phyloP scores from a whole-genome alignment of 2,888 invertebrate species.

The Trichogramma evanescens region DNA sequence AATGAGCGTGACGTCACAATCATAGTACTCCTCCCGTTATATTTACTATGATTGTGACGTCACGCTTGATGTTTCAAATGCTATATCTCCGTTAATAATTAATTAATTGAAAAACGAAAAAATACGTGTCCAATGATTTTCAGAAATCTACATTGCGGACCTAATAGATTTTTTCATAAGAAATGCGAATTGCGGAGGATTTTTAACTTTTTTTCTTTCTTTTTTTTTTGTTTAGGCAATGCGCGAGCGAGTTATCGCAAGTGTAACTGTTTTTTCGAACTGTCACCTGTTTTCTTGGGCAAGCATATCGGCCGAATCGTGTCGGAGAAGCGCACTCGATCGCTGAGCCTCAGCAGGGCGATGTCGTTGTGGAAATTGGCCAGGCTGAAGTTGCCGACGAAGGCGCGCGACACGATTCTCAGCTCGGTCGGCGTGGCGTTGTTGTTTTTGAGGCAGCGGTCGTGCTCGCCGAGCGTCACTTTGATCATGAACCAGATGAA shows the following conservation, averaged over 20 bases:
- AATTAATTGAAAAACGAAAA: too few species aligned
- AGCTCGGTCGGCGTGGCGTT: slow-evolving; percentile 59
- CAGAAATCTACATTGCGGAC: too few species aligned
- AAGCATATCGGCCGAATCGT: slow-evolving; percentile 77
- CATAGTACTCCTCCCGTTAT: too few species aligned
- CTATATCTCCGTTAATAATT: too few species aligned
- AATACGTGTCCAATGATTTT: too few species aligned
- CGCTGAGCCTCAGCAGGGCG: slow-evolving; percentile 72
- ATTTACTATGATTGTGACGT: too few species aligned
- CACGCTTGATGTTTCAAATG: too few species aligned
- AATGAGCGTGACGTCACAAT: too few species aligned
- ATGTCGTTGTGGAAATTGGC: slow-evolving; percentile 85
- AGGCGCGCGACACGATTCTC: slow-evolving; percentile 63
- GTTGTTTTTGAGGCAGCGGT: slow-evolving; percentile 66
- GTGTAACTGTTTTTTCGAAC: background rate
- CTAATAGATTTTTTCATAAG: too few species aligned
- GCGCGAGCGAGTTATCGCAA: background rate
- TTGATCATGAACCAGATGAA: slow-evolving; percentile 92
- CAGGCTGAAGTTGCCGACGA: slow-evolving; percentile 75
- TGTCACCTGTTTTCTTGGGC: slow-evolving; percentile 60
- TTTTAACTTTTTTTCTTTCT: background rate
- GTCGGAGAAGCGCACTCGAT: slow-evolving; percentile 70
- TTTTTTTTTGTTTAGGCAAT: background rate
- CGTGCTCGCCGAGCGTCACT: slow-evolving; percentile 81
- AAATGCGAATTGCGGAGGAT: background rate